Evolutionary conservation across 2,888 invertebrate species (phyloP).

Genomic region (Rhagonycha fulva): DNA sequence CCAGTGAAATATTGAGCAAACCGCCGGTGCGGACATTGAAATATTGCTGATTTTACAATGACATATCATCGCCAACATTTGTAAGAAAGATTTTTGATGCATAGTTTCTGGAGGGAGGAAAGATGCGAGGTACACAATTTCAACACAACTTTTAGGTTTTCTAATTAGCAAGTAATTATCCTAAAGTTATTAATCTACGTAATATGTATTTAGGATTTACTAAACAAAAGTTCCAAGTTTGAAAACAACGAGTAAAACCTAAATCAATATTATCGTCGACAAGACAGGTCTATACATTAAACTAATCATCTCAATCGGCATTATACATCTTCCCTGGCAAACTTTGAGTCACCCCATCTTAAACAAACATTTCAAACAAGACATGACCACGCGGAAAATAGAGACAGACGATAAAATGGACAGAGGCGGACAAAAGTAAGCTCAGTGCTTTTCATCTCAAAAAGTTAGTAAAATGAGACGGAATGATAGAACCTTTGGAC

Average conservation of each 20-base stretch:
- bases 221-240: conserved; percentile 33
- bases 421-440: conserved; percentile 34
- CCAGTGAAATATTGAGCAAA: conserved; percentile 38
- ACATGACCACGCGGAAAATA: conserved; percentile 40
- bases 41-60: conserved; percentile 55
- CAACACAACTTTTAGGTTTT: neutral
- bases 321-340: conserved; percentile 45
- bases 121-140: neutral
- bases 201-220: conserved; percentile 10
- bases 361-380: conserved; percentile 46
- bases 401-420: conserved; percentile 42
- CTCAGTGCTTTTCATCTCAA: conserved; percentile 16
- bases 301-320: conserved; percentile 49
- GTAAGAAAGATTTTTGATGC: conserved; percentile 54
- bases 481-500: conserved; percentile 26
- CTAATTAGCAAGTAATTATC: neutral
- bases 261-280: conserved; percentile 49
- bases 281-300: conserved; percentile 47
- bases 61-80: conserved; percentile 56
- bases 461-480: conserved; percentile 18
- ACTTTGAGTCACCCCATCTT: conserved; percentile 43
- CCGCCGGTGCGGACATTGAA: conserved; percentile 54
- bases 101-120: conserved; percentile 38
- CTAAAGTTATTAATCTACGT: neutral
- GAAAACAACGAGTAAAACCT: conserved; percentile 50